Evolutionary conservation across 2,888 invertebrate genomes (phyloP), one percentile per base, ranked within the genome.

Genomic region (Trachelus troglodyta): DNA sequence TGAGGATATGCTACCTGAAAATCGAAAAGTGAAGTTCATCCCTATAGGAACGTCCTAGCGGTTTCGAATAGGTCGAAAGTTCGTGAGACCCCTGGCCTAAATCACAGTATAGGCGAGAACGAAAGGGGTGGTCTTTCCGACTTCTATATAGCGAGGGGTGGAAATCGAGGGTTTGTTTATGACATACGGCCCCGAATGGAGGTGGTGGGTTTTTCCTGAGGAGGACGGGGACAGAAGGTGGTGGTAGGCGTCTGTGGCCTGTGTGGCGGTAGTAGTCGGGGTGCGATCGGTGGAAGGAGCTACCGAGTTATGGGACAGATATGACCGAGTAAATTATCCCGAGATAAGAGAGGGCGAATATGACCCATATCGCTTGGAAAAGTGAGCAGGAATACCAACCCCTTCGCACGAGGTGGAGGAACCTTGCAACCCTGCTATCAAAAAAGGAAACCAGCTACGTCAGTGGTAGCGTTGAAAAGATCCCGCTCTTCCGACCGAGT

Each of bases 311-410:
- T 78, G 78, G 71, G 78, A 78, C 76, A 78, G 76, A 78, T 78
- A 78, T 78, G 78, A 76, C 33, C 75, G 76, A 78, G 78, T 78
- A 78, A 78, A 78, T 78, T 78, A 78, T 78, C 75, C 75, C 69
- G 75, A 78, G 78, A 78, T 78, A 78, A 76, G 76, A 78, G 78
- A 78, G 73, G 12, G 71, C 23, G 78, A 78, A 76, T 78, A 78
- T 78, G 76, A 78, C 69, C 73, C 75, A 76, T 78, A 78, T 78
- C 78, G 76, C 31, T 33, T 15, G 71, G 69, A 68, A 73, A 76
- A 73, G 76, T 75, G 69, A 69, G 74, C 68, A 30, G 71, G 30
- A 23, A 11, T 31, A 34, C 31, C 71, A 23, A 71, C 31, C 31
- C 31, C 34, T 31, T 71, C 9, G 9, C 12, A 11, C 4, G 34